These are phyloP conservation scores for Epinotia bilunana DNA, from an alignment of 2,888 invertebrate species.

Conservation along the genomic window DNA sequence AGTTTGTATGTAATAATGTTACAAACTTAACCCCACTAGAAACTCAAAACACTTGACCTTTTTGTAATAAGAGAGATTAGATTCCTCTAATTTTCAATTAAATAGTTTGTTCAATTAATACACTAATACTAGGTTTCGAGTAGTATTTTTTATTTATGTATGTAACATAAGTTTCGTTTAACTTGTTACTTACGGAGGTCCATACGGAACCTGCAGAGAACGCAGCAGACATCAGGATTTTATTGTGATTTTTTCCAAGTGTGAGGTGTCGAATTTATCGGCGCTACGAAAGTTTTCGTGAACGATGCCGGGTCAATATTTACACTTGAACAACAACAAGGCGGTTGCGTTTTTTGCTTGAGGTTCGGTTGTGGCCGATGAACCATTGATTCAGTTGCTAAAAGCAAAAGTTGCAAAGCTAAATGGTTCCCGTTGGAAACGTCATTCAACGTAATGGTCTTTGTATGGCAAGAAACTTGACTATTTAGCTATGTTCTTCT, in stretches of 20 bases:
- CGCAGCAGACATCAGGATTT: slow-evolving; percentile 54
- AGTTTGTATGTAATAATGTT: too few species aligned
- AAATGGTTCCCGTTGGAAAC: slow-evolving; percentile 47
- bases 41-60: too few species aligned
- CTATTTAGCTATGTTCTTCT: neutral
- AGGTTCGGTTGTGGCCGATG: slow-evolving; percentile 66
- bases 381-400: slow-evolving; percentile 67
- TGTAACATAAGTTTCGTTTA: too few species aligned
- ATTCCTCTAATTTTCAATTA: too few species aligned
- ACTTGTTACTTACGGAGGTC: neutral
- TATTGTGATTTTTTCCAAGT: slow-evolving; percentile 67
- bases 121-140: too few species aligned
- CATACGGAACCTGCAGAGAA: slow-evolving; percentile 44
- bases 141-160: too few species aligned
- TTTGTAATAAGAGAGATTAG: too few species aligned
- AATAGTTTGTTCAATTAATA: too few species aligned
- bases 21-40: too few species aligned
- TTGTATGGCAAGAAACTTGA: neutral
- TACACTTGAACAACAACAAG: slow-evolving; percentile 70
- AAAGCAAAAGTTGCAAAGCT: slow-evolving; percentile 60
- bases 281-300: slow-evolving; percentile 74
- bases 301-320: slow-evolving; percentile 74
- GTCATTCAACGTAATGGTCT: slow-evolving; percentile 10
- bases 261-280: slow-evolving; percentile 67
- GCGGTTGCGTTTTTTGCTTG: slow-evolving; percentile 68